These are phyloP conservation scores for Sebastes diaconus DNA, from an alignment of 2,797 vertebrate species.

Conservation along the genomic window DNA sequence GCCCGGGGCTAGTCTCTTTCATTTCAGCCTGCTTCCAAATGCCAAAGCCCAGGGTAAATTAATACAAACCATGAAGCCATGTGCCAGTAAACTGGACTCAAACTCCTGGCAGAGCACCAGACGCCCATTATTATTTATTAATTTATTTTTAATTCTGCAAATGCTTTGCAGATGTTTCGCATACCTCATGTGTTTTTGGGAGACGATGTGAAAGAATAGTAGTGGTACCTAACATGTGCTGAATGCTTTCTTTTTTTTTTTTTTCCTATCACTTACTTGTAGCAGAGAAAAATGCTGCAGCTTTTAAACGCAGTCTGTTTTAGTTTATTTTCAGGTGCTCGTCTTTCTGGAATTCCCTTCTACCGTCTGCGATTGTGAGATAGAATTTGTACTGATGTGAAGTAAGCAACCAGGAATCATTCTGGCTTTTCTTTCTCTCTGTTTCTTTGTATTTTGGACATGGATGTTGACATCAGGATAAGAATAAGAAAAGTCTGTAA, in stretches of 20 bases:
- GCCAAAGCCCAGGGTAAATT: slow-evolving; percentile 74
- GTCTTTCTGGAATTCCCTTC: slow-evolving; percentile 49
- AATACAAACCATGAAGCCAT: slow-evolving; percentile 80
- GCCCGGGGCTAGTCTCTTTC: slow-evolving; percentile 69
- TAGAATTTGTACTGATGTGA: slow-evolving; percentile 41
- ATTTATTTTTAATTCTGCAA: slow-evolving; percentile 84
- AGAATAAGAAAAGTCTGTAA: too few relatives aligned
- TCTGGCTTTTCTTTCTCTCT: slow-evolving; percentile 8
- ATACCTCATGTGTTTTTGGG: slow-evolving; percentile 63
- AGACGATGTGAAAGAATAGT: slow-evolving; percentile 45
- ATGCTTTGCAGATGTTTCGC: slow-evolving; percentile 84
- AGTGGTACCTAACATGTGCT: slow-evolving; percentile 54
- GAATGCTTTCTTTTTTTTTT: slow-evolving; percentile 22
- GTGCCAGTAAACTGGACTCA: slow-evolving; percentile 80
- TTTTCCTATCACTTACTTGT: slow-evolving; percentile 19
- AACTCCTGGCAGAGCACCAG: slow-evolving; percentile 78
- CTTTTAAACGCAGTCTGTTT: slow-evolving; percentile 65
- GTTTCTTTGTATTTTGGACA: slow-evolving; percentile 10
- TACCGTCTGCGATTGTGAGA: slow-evolving; percentile 46
- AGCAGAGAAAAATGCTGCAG: slow-evolving; percentile 46
- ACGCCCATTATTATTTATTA: slow-evolving; percentile 80
- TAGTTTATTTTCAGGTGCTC: slow-evolving; percentile 78
- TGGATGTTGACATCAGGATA: background rate
- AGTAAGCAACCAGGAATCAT: slow-evolving; percentile 34
- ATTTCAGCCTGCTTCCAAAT: slow-evolving; percentile 77